These are phyloP conservation scores for Drepana falcataria DNA, from an alignment of 2,888 invertebrate genomes.

Conservation along the genomic window DNA sequence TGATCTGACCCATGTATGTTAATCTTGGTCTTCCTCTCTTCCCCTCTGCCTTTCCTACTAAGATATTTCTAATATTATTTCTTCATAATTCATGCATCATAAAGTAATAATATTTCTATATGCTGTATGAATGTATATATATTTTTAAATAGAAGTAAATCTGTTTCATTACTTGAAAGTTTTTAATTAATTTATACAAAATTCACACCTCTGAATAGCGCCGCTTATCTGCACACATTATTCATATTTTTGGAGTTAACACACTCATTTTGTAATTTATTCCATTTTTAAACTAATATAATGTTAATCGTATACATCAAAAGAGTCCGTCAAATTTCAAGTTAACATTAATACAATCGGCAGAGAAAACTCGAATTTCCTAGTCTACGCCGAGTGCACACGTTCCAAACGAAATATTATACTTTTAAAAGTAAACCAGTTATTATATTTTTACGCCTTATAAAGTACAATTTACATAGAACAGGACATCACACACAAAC, in stretches of 20 bases:
- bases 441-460: slow-evolving; percentile 48
- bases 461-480: slow-evolving; percentile 54
- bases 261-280: slow-evolving; percentile 46
- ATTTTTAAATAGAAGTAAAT: background rate
- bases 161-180: slow-evolving; percentile 20
- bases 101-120: no score
- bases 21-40: no score
- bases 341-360: background rate
- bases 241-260: slow-evolving; percentile 41
- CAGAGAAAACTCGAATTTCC: background rate
- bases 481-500: slow-evolving; percentile 19
- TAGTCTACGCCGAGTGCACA: background rate
- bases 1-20: no score
- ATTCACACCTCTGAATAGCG: slow-evolving; percentile 40
- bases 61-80: no score
- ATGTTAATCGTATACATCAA: slow-evolving; percentile 7
- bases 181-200: slow-evolving; percentile 56
- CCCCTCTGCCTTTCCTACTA: no score
- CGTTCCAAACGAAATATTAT: background rate
- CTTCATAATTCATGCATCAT: no score
- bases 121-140: no score
- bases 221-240: slow-evolving; percentile 41
- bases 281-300: slow-evolving; percentile 33
- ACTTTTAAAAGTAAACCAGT: background rate
- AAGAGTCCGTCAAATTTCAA: slow-evolving; percentile 8